Evolutionary conservation across 2,113 vertebrate genomes (phyloP).

Genomic region (Rattus norvegicus): GRCr8 NC_086031.1:41517501-41518000

Average conservation of each 20-base stretch:
- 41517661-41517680: neutral
- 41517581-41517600: neutral
- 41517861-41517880: neutral
- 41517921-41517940: no score
- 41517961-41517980: rapidly evolving
- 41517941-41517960: neutral
- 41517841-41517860: neutral
- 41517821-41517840: neutral
- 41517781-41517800: neutral
- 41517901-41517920: neutral
- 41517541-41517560: neutral
- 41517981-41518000: rapidly evolving
- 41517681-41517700: neutral
- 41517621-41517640: neutral
- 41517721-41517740: no score
- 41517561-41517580: no score
- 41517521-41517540: no score
- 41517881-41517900: neutral
- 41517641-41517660: neutral
- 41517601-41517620: neutral
- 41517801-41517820: neutral
- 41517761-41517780: neutral
- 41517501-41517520: neutral
- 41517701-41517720: neutral
- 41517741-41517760: neutral